A percentile compares a stretch with the other conserved stretches of the same genome.
phyloP scores from a whole-genome alignment of 2,888 invertebrate species.

The Brachyptera risi region DNA sequence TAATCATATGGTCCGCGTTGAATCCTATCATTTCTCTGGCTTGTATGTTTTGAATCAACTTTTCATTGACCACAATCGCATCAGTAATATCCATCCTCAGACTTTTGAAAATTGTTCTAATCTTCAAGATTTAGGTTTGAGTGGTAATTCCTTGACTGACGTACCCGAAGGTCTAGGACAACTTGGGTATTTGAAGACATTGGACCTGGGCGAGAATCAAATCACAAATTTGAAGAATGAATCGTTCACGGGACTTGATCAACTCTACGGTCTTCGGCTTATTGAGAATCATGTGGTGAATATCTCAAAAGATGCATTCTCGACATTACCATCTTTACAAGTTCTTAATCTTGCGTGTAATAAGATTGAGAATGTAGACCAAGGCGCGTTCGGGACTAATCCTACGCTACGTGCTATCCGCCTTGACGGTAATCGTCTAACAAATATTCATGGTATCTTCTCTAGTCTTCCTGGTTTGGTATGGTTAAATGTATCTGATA shows the following conservation, averaged over 20 bases:
- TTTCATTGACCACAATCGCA: conserved; percentile 68
- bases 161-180: conserved; percentile 67
- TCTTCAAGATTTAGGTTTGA: conserved; percentile 71
- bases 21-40: conserved; percentile 66
- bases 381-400: conserved; percentile 71
- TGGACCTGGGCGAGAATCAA: conserved; percentile 79
- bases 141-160: conserved; percentile 65
- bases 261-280: conserved; percentile 69
- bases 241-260: conserved; percentile 68
- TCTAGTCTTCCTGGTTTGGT: conserved; percentile 67
- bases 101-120: conserved; percentile 75
- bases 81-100: conserved; percentile 62
- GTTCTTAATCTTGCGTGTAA: conserved; percentile 79
- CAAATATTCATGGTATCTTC: conserved; percentile 74
- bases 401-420: conserved; percentile 69
- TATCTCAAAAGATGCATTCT: conserved; percentile 70
- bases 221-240: conserved; percentile 66
- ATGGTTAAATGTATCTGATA: conserved; percentile 78
- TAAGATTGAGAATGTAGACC: conserved; percentile 70
- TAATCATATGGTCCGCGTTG: conserved; percentile 65
- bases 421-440: conserved; percentile 72
- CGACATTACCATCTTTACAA: conserved; percentile 65
- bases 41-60: conserved; percentile 69
- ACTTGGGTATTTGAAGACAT: conserved; percentile 64
- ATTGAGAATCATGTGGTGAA: conserved; percentile 76